Conservation (phyloP, 2,797 vertebrate genomes). For the Triplophysa yarkandensis region DNA sequence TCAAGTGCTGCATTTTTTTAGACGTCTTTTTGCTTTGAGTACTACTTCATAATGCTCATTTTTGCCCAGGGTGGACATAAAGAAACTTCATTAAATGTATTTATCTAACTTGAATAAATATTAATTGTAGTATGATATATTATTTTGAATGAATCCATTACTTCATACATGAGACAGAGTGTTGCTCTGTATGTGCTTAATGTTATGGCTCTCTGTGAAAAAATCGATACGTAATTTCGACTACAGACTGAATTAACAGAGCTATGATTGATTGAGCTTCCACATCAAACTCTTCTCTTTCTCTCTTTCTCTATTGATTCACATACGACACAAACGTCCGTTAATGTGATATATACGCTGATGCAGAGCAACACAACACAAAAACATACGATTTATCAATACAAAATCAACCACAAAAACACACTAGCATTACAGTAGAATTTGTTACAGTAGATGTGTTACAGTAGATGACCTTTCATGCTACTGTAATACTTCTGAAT, state of each 20-base stretch:
- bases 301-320: constrained; percentile 17
- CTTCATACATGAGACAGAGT: constrained; percentile 24
- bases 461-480: not conserved
- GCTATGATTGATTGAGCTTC: constrained; percentile 45
- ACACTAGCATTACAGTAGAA: not conserved
- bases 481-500: not conserved
- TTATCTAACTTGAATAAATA: constrained; percentile 4
- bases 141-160: not conserved
- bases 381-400: not conserved
- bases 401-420: not conserved
- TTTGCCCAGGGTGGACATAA: no score
- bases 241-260: constrained; percentile 51
- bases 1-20: no score
- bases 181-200: constrained; percentile 36
- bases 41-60: no score
- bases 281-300: constrained; percentile 18
- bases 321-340: constrained; percentile 6
- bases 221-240: constrained; percentile 56
- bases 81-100: no score
- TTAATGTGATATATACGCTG: constrained; percentile 5
- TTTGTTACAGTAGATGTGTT: not conserved
- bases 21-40: no score
- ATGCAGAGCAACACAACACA: not conserved
- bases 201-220: constrained; percentile 16
- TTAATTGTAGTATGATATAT: not conserved